These are phyloP conservation scores for Pelagia noctiluca DNA, from an alignment of 30 jellyfish, hydroid and myxozoan species.

Conservation along the genomic window DNA sequence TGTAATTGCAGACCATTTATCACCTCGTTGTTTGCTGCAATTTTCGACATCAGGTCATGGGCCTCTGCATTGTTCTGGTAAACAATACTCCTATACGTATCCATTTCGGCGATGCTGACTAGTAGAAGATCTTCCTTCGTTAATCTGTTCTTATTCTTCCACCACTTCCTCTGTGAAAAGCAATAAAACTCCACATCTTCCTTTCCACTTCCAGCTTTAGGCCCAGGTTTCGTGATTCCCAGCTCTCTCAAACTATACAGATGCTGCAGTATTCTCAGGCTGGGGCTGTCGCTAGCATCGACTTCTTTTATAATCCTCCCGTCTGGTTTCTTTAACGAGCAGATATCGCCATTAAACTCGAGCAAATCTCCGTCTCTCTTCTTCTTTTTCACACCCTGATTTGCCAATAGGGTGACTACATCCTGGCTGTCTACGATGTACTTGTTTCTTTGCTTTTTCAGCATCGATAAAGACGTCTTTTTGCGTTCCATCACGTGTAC, in stretches of 20 bases:
- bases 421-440: conserved; percentile 8
- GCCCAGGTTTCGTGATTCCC: not conserved
- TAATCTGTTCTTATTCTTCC: conserved; percentile 6
- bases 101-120: conserved; percentile 9
- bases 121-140: conserved; percentile 27
- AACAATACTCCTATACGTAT: not conserved
- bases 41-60: not conserved
- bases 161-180: not conserved
- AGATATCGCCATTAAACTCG: not conserved
- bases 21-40: not conserved
- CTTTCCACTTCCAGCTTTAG: not conserved
- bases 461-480: not conserved
- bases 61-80: not conserved
- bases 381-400: not conserved
- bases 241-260: not conserved
- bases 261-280: not conserved
- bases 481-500: not conserved
- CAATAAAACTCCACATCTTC: not conserved
- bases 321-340: not conserved
- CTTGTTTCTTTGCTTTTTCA: not conserved
- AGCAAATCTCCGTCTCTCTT: not conserved
- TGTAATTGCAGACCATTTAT: not conserved
- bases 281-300: too few relatives aligned
- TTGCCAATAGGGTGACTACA: not conserved
- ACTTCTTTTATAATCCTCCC: not conserved